These are phyloP conservation scores for Henicopernis longicauda DNA, from an alignment of 2,113 vertebrate species.

Conservation along the genomic window DNA sequence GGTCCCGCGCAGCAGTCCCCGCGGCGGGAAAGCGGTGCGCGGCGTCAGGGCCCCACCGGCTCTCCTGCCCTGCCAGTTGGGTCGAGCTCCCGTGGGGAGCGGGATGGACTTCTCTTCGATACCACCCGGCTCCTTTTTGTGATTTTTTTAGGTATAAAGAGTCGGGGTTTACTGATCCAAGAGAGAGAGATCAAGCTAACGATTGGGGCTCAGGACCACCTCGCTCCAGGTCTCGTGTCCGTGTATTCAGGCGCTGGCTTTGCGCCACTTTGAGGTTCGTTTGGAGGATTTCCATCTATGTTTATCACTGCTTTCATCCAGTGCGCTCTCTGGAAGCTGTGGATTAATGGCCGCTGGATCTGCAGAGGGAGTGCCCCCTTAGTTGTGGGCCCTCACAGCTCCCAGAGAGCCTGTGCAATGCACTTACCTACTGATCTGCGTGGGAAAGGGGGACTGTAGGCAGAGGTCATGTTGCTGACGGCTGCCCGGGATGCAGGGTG, in stretches of 20 bases:
- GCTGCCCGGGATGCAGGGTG: background rate
- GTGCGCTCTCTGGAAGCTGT: accelerated
- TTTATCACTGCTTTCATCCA: background rate
- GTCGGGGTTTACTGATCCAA: accelerated
- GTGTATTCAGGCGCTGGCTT: accelerated
- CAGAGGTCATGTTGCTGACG: accelerated
- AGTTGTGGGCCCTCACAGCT: background rate
- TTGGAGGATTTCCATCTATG: accelerated
- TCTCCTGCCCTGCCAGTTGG: background rate
- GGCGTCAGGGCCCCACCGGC: too few relatives aligned
- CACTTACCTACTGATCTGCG: accelerated
- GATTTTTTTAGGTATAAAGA: background rate
- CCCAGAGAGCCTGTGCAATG: accelerated
- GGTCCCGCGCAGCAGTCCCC: too few relatives aligned
- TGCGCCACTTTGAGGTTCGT: background rate
- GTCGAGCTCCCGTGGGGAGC: too few relatives aligned
- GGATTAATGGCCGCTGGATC: too few relatives aligned
- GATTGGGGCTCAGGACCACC: accelerated
- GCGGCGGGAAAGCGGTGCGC: background rate
- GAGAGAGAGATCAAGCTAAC: accelerated
- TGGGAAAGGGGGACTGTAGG: background rate
- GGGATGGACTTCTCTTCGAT: too few relatives aligned
- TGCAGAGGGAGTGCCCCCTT: background rate
- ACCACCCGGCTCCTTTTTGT: too few relatives aligned
- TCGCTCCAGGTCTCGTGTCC: accelerated